phyloP scores from a whole-genome alignment of 1,140 invertebrate genomes.

The Caenorhabditis tropicalis region DNA sequence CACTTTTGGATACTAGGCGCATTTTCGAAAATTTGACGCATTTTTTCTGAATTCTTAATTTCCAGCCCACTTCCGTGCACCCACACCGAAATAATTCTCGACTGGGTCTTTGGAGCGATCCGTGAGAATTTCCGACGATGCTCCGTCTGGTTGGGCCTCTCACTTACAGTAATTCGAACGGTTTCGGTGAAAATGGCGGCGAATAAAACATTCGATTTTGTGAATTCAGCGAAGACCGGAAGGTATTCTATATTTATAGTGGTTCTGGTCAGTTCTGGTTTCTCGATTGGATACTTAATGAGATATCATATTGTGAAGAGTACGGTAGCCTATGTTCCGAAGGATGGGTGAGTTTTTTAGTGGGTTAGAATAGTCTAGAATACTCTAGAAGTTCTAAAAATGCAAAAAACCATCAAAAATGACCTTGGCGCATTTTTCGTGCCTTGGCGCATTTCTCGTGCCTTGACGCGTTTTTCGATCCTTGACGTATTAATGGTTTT shows the following conservation, averaged over 20 bases:
- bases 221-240: not conserved
- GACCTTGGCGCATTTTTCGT: no score
- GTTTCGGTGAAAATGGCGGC: not conserved
- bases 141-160: not conserved
- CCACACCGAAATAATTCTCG: not conserved
- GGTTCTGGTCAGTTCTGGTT: not conserved
- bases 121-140: not conserved
- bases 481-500: no score
- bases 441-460: no score
- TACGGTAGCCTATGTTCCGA: not conserved
- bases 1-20: no score
- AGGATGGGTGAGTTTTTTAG: no score
- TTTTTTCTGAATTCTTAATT: not conserved
- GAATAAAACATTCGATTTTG: not conserved
- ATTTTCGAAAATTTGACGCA: not conserved
- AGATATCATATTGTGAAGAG: not conserved
- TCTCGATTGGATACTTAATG: not conserved
- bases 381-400: not conserved
- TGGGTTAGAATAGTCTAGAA: no score
- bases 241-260: not conserved
- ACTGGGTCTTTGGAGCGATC: not conserved
- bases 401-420: no score
- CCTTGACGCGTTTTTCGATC: no score
- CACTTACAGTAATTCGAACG: not conserved
- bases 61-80: not conserved